Conservation (phyloP, 2,888 invertebrate species). For the Volucella bombylans region DNA sequence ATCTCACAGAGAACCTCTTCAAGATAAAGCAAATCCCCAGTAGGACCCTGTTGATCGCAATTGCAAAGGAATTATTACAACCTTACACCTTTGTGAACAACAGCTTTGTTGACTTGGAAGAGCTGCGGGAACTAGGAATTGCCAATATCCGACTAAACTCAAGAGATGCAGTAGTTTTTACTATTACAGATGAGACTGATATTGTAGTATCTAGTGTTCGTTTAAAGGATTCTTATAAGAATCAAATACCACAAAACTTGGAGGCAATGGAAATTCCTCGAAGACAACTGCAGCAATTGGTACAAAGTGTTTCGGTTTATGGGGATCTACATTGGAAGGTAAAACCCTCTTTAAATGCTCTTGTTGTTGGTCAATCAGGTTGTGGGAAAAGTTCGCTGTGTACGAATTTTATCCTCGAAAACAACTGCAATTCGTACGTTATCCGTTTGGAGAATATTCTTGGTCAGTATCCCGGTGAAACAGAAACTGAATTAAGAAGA, state of each 20-base stretch:
- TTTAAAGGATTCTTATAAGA: conserved; percentile 53
- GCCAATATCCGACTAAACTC: conserved; percentile 57
- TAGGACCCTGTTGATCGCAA: conserved; percentile 35
- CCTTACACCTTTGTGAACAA: conserved; percentile 61
- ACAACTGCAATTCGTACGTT: conserved; percentile 82
- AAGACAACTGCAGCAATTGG: conserved; percentile 76
- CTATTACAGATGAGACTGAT: conserved; percentile 71
- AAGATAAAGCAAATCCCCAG: conserved; percentile 33
- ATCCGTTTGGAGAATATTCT: conserved; percentile 82
- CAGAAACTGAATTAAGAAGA: conserved; percentile 82
- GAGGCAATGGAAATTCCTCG: conserved; percentile 77
- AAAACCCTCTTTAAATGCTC: conserved; percentile 76
- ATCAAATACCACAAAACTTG: conserved; percentile 33
- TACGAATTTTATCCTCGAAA: conserved; percentile 82
- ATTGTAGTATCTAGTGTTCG: conserved; percentile 76
- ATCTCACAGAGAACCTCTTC: conserved; percentile 70
- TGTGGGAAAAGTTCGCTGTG: conserved; percentile 85
- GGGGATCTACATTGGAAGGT: conserved; percentile 77
- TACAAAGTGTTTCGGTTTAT: conserved; percentile 79
- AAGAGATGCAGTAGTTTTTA: conserved; percentile 65
- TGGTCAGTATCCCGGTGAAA: conserved; percentile 84
- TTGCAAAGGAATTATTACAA: conserved; percentile 68
- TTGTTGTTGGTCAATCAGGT: conserved; percentile 84
- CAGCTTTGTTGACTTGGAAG: conserved; percentile 54
- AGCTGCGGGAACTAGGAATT: conserved; percentile 76